phyloP scores from a whole-genome alignment of 2,888 invertebrate species.

The Leptura quadrifasciata region DNA sequence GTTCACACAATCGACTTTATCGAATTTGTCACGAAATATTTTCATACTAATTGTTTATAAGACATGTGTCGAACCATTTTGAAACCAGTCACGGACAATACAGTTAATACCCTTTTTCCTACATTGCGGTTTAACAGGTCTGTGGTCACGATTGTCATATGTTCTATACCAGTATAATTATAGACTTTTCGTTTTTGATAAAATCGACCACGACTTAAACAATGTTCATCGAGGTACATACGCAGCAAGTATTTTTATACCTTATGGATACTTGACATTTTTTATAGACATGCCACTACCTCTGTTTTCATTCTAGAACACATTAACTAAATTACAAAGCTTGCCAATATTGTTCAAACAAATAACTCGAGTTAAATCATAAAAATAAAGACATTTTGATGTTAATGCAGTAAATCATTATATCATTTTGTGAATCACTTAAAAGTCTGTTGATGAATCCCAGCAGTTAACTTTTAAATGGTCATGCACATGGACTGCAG shows the following conservation, averaged over 20 bases:
- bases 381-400: neutral
- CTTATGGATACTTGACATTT: slow-evolving; percentile 1
- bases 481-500: too few species aligned
- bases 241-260: slow-evolving; percentile 5
- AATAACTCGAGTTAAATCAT: neutral
- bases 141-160: slow-evolving; percentile 70
- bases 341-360: neutral
- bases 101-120: slow-evolving; percentile 65
- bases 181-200: slow-evolving; percentile 55
- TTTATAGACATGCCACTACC: neutral
- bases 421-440: too few species aligned
- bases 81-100: slow-evolving; percentile 65
- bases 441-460: too few species aligned
- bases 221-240: slow-evolving; percentile 50
- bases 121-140: slow-evolving; percentile 70
- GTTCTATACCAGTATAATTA: slow-evolving; percentile 59
- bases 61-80: slow-evolving; percentile 68
- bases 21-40: slow-evolving; percentile 70
- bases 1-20: slow-evolving; percentile 58
- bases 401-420: neutral
- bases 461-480: too few species aligned
- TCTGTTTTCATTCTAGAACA: neutral
- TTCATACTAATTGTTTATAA: slow-evolving; percentile 69
- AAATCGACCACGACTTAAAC: slow-evolving; percentile 55
- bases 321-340: neutral